These are phyloP conservation scores for Lamproptera curius DNA, from an alignment of 2,888 invertebrate species.

Conservation along the genomic window DNA sequence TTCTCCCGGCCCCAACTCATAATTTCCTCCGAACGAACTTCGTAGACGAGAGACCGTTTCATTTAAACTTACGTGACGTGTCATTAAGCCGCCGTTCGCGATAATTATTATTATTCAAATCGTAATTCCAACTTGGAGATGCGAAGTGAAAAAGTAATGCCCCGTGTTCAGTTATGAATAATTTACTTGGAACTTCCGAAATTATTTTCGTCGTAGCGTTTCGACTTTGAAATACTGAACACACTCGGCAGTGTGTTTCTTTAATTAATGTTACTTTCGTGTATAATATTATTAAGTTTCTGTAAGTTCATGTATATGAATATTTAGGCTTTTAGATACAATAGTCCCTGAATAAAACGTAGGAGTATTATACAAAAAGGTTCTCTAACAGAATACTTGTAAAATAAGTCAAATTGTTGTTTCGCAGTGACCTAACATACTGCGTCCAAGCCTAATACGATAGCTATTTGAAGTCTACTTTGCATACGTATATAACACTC, in stretches of 20 bases:
- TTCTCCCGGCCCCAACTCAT: slow-evolving; percentile 51
- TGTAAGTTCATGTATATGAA: too few relatives aligned
- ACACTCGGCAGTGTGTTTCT: neutral
- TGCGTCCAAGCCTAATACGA: too few relatives aligned
- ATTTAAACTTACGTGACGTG: slow-evolving; percentile 75
- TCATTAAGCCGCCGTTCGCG: slow-evolving; percentile 60
- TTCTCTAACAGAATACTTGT: too few relatives aligned
- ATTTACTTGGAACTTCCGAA: slow-evolving; percentile 38
- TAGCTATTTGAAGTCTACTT: too few relatives aligned
- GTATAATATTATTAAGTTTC: too few relatives aligned
- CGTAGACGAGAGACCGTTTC: slow-evolving; percentile 59
- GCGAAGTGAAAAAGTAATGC: slow-evolving; percentile 61
- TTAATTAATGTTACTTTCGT: neutral
- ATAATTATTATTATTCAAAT: slow-evolving; percentile 75
- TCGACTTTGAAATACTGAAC: slow-evolving; percentile 24
- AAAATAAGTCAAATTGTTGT: too few relatives aligned
- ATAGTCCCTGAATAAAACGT: too few relatives aligned
- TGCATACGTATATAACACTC: too few relatives aligned
- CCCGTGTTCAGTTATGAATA: slow-evolving; percentile 65
- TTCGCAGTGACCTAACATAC: too few relatives aligned
- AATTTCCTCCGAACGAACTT: slow-evolving; percentile 59
- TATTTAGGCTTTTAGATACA: too few relatives aligned
- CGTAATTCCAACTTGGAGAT: slow-evolving; percentile 57
- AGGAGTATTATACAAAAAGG: too few relatives aligned
- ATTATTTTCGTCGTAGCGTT: slow-evolving; percentile 30